Percentiles rank a stretch among this genome's conserved stretches.
Evolutionary conservation across 2,797 vertebrate genomes (phyloP).

Genomic region (Picus viridis): DNA sequence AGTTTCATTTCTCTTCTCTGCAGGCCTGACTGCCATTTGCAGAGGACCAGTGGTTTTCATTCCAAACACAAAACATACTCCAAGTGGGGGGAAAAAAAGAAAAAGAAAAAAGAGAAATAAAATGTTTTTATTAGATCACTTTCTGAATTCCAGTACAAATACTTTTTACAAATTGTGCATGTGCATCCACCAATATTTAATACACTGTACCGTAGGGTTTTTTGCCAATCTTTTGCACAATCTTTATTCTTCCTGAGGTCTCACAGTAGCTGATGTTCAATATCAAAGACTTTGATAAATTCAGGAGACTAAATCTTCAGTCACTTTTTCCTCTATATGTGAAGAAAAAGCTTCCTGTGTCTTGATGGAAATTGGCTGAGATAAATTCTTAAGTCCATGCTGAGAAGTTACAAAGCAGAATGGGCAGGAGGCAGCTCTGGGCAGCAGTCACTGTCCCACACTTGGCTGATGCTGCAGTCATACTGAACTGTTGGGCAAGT

Average conservation of each 20-base stretch:
- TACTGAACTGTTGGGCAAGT: background rate
- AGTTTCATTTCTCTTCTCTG: background rate
- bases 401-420: background rate
- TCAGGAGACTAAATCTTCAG: background rate
- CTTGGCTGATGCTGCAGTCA: accelerated
- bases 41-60: background rate
- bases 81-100: background rate
- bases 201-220: background rate
- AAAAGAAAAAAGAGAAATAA: background rate
- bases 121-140: background rate
- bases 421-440: background rate
- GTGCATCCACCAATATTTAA: background rate
- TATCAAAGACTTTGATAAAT: slow-evolving; percentile 8
- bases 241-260: background rate
- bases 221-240: background rate
- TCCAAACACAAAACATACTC: background rate
- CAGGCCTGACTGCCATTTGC: background rate
- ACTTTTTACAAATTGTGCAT: background rate
- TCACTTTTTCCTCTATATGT: background rate
- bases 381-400: background rate
- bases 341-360: background rate
- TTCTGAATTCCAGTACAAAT: background rate
- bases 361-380: background rate
- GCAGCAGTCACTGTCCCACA: accelerated
- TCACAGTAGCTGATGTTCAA: background rate